Evolutionary conservation across 2,113 vertebrate genomes (phyloP), one percentile per base, ranked within the genome.

Genomic region (Perca fluviatilis): DNA sequence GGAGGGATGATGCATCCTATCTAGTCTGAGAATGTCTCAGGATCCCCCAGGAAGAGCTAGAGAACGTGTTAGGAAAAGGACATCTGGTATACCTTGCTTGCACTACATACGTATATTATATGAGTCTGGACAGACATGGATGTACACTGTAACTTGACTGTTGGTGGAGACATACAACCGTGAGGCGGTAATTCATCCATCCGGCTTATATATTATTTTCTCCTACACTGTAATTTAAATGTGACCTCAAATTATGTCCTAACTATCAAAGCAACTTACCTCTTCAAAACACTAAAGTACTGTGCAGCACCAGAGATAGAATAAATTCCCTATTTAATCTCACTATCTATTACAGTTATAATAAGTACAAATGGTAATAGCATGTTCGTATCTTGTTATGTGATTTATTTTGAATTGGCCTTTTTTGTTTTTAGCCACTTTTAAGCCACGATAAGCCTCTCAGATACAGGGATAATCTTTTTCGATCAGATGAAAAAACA

Each of bases 331-430:
- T 27, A 57, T 63, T 75, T 87, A 77, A 79, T 89, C 83, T 83
- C 23, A 70, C 72, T 80, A 80, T 94, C 87, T 82, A 77, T 86
- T 88, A 86, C 73, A 78, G 85, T 82, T 81, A 84, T 88, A 72
- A 84, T 80, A 83, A 80, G 71, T 69, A 72, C 83, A 73, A 66
- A 77, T 66, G 68, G 68, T 89, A 92, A 95, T 91, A 90, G 79
- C 88, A 58, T 93, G 78, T 92, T 91, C 72, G 86, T 89, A 93
- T 94, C 88, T 87, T 86, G 82, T 93, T 93, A 91, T 87, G 79
- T 86, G 85, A 86, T 92, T 92, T 88, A 86, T 94, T 92, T 88
- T 57, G 84, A 92, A 92, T 91, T 80, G 66, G 80, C 75, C 82
- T 91, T 83, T 89, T 86, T 86, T 84, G 56, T 84, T 87, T 78